Conservation (phyloP, 2,888 invertebrate species). For the Cerceris ruficornis region DNA sequence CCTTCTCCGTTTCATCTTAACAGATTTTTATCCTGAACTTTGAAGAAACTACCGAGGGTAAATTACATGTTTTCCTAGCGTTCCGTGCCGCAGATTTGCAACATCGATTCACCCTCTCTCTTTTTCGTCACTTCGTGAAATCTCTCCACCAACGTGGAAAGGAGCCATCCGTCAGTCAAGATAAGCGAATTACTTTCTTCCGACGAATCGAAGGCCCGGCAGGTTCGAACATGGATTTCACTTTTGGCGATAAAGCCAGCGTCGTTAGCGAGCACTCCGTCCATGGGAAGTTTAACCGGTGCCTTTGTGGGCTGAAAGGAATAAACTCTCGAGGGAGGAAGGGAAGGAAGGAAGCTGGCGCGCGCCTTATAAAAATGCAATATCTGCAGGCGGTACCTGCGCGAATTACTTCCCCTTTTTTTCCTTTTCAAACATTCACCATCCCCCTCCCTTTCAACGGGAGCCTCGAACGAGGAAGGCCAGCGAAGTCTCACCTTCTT, state of each 20-base stretch:
- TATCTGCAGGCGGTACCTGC: constrained; percentile 61
- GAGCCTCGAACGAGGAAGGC: not conserved
- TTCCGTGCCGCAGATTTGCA: too few species aligned
- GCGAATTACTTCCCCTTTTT: constrained; percentile 61
- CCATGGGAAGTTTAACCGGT: constrained; percentile 34
- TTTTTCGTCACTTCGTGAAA: not conserved
- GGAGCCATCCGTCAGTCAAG: not conserved
- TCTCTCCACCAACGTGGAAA: not conserved
- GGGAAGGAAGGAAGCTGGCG: constrained; percentile 14
- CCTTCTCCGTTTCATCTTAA: too few species aligned
- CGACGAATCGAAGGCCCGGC: not conserved
- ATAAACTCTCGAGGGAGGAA: constrained; percentile 9
- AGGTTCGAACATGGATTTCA: constrained; percentile 23
- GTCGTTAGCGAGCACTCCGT: constrained; percentile 49
- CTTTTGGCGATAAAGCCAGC: constrained; percentile 46
- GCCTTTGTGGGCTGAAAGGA: constrained; percentile 31
- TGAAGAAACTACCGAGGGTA: too few species aligned
- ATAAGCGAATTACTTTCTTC: not conserved
- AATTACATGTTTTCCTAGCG: too few species aligned
- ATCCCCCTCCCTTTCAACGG: constrained; percentile 2
- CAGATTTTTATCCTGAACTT: too few species aligned
- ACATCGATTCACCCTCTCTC: too few species aligned
- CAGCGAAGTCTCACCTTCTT: too few species aligned
- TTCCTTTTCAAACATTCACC: constrained; percentile 30
- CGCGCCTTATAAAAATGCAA: constrained; percentile 69